Evolutionary conservation across 2,888 invertebrate species (phyloP), one percentile per base, ranked within the genome.

Genomic region (Sicus ferrugineus): DNA sequence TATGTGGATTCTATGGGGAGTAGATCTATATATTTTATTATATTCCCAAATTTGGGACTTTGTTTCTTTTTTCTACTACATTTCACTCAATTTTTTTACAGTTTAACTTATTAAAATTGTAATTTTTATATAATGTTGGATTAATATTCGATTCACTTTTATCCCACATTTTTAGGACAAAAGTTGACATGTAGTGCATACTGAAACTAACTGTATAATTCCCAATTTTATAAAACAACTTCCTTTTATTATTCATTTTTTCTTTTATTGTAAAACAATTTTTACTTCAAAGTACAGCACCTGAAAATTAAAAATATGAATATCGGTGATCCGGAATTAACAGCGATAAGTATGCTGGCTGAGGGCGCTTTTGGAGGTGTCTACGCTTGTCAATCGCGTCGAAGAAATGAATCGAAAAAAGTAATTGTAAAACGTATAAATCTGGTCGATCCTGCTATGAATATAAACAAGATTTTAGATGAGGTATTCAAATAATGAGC

Each of bases 371-470:
- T 83, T 71, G 83, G 83, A 0, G 78, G 79, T 4, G 83, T 82
- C 0, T 83, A 80, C 46, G 73, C 83, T 16, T 84, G 83, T 64
- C 67, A 75, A 3, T 71, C 74, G 3, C 63, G 70, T 6, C 70
- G 76, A 31, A 70, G 75, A 28, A 68, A 73, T 4, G 69, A 70
- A 3, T 59, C 65, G n/a, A 72, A 72, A 2, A 73, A 74, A 38
- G 82, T 83, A 3, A 83, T 84, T 58, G 83, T 84, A 0, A 83
- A 83, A 62, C 79, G 83, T 9, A 81, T 83, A n/a, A 77, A 77
- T 54, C 75, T 83, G 34, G 75, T 73, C 1, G 79, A 81, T 68
- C 79, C 79, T 0, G 76, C 75, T 19, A 69, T 34, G 1, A 80
- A 84, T 61, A 65, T 84, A 70, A 74, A 78, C 21, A 77, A 80